Conservation (phyloP, 2,888 invertebrate genomes). For the Drosophila percnosoma region DNA sequence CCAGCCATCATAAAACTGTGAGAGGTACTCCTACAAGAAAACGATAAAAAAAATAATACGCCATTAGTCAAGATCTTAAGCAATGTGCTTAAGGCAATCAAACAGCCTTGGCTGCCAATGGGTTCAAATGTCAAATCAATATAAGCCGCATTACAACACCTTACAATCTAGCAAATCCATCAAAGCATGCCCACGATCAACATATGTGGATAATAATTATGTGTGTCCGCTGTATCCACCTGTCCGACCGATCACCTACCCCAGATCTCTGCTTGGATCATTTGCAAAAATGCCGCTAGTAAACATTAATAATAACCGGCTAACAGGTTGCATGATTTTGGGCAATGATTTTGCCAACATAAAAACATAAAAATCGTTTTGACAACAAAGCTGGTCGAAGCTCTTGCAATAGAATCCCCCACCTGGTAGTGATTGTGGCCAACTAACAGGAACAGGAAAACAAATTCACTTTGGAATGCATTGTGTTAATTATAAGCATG, state of each 20-base stretch:
- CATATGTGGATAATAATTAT: constrained; percentile 48
- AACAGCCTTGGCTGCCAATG: constrained; percentile 19
- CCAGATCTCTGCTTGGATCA: constrained; percentile 33
- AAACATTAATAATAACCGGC: constrained; percentile 31
- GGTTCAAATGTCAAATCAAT: constrained; percentile 69
- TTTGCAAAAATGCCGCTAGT: constrained; percentile 42
- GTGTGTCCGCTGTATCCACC: constrained; percentile 8
- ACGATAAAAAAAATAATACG: constrained; percentile 18
- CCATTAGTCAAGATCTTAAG: constrained; percentile 26
- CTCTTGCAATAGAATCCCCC: constrained; percentile 30
- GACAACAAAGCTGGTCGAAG: constrained; percentile 47
- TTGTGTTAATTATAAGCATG: constrained; percentile 6
- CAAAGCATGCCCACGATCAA: constrained; percentile 25
- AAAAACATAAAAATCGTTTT: neutral
- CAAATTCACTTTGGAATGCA: constrained; percentile 11
- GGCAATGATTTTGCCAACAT: constrained; percentile 19
- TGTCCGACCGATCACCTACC: constrained; percentile 37
- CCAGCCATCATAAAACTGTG: constrained; percentile 84
- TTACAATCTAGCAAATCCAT: constrained; percentile 18
- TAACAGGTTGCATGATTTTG: neutral
- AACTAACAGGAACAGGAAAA: constrained; percentile 28
- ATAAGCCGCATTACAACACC: constrained; percentile 51
- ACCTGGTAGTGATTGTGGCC: neutral
- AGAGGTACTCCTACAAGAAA: constrained; percentile 82
- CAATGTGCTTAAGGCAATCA: constrained; percentile 4